Conservation (phyloP, 2,113 vertebrate genomes). For the Isurus oxyrinchus region DNA sequence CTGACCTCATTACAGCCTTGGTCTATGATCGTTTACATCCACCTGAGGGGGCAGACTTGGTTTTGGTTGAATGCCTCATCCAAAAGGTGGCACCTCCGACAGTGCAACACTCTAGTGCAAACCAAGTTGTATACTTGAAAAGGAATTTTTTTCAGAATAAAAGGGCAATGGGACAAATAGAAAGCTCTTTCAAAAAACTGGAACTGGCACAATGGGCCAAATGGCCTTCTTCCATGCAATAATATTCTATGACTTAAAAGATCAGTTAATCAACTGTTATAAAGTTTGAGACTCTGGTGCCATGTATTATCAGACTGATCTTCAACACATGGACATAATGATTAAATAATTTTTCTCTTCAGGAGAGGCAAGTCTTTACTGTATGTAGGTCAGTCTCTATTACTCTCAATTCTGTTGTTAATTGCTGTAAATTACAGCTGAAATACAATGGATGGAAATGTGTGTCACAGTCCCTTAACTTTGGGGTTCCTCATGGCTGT, state of each 20-base stretch:
- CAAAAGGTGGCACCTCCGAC: too few relatives aligned
- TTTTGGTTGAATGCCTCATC: too few relatives aligned
- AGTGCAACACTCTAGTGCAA: too few relatives aligned
- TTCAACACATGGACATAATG: background rate
- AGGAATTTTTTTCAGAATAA: background rate
- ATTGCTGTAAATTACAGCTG: background rate
- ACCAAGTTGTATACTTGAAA: background rate
- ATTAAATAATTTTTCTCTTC: background rate
- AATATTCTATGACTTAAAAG: background rate
- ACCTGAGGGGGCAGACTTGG: too few relatives aligned
- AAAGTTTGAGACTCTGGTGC: background rate
- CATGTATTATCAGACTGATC: background rate
- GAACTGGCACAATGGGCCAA: background rate
- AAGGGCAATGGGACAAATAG: background rate
- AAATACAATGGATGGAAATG: background rate
- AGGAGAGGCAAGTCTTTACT: background rate
- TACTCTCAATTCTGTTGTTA: background rate
- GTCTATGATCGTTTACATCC: too few relatives aligned
- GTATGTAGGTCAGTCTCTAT: background rate
- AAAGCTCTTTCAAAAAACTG: background rate
- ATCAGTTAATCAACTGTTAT: background rate
- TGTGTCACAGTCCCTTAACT: background rate
- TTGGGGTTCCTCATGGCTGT: background rate
- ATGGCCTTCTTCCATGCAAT: background rate
- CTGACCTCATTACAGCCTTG: too few relatives aligned